Base-by-base conservation (phyloP, 2,888 invertebrate species). In the Pristionchus japonicus region DNA sequence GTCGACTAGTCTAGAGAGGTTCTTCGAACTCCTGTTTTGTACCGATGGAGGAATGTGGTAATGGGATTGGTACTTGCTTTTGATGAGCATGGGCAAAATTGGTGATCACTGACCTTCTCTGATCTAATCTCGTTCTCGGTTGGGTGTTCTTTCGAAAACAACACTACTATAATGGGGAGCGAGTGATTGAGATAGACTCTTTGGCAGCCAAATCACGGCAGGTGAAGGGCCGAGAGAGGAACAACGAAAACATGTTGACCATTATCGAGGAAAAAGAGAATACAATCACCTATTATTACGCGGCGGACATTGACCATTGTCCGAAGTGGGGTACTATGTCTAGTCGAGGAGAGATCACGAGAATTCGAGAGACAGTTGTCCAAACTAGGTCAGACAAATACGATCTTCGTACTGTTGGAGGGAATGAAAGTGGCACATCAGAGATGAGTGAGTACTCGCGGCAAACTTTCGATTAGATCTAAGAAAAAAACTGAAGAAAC, bases 211-310 rank as follows among this genome's bases (percentile, higher is more conserved):
- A 20, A 1, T 23, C n/a, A n/a, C 57, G 52, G 37, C 37, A 70
- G 70, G 37, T 40, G 70, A 43, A n/a, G 4, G 74, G 43, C 40
- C 23, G 27, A 74, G 13, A 3, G 37, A 70, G 70, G 70, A 77
- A 77, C 4, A 77, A 70, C 31, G 43, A 77, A 77, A 77, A 77
- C 77, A 77, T 77, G 77, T 77, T 77, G 77, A 77, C 43, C 43
- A 47, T 3, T 23, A 3, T 2, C 57, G 4, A n/a, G 43, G 64
- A 20, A n/a, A 57, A 1, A 34, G 67, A 15, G 15, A 34, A 67
- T 67, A 34, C 67, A 34, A 2, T 23, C 67, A 15, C n/a, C 67
- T 67, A 67, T 67, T 67, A 67, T 67, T 67, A 31, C 67, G 31
- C 67, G n/a, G 49, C 49, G 49, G 49, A 57, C 57, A 57, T 3